Evolutionary conservation across 1,140 invertebrate genomes (phyloP).

Genomic region (Metaphire vulgaris): DNA sequence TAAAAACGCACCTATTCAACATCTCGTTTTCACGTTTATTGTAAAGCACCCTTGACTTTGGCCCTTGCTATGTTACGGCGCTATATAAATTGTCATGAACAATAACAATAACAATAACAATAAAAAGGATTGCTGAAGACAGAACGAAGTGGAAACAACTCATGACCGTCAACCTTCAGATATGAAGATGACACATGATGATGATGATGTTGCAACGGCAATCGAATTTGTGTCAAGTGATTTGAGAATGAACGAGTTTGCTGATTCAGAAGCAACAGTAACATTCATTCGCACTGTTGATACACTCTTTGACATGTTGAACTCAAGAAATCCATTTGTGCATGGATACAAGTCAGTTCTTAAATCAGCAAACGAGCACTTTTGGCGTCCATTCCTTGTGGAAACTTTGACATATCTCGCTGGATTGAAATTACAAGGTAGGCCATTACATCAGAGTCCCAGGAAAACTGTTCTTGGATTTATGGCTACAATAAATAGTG

Average conservation of each 20-base stretch:
- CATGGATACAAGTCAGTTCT: neutral
- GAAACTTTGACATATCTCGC: neutral
- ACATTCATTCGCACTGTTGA: neutral
- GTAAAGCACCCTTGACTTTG: too few relatives aligned
- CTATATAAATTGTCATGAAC: too few relatives aligned
- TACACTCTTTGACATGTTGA: neutral
- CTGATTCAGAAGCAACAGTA: neutral
- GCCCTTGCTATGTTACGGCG: too few relatives aligned
- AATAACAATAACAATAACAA: too few relatives aligned
- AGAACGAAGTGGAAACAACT: too few relatives aligned
- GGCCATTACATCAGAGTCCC: neutral
- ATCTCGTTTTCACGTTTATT: too few relatives aligned
- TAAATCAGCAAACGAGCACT: neutral
- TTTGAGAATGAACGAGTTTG: neutral
- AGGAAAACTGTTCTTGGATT: constrained; percentile 12
- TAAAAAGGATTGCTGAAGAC: too few relatives aligned
- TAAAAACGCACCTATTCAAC: too few relatives aligned
- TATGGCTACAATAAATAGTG: constrained; percentile 7
- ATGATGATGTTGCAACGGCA: too few relatives aligned
- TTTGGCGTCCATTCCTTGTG: neutral
- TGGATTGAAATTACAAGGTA: neutral
- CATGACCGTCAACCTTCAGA: too few relatives aligned
- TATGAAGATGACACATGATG: too few relatives aligned
- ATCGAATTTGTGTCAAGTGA: neutral
- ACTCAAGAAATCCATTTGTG: neutral